Conservation (phyloP, 2,113 vertebrate genomes). For the Cairina moschata region DNA sequence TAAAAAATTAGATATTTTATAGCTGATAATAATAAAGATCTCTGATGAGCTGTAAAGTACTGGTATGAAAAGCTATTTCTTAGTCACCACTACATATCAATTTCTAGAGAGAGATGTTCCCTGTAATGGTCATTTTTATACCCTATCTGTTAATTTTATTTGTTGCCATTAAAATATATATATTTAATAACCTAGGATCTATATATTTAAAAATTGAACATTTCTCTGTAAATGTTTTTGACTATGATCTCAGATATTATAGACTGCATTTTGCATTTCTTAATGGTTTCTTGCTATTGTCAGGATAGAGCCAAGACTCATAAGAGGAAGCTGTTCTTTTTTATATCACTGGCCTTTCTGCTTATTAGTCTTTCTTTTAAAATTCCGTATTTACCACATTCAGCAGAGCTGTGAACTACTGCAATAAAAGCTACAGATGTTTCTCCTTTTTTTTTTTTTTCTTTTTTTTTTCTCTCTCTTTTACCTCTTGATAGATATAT, state of each 20-base stretch:
- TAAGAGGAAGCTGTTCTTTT: not conserved
- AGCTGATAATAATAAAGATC: constrained; percentile 45
- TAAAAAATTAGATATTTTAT: constrained; percentile 43
- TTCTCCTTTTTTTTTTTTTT: not conserved
- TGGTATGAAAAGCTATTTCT: constrained; percentile 11
- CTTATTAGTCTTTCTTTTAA: not conserved
- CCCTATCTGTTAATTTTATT: not conserved
- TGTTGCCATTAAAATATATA: not conserved
- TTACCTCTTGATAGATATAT: not conserved
- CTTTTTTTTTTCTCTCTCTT: not conserved
- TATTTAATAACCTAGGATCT: not conserved
- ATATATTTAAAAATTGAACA: constrained; percentile 1
- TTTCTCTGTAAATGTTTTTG: constrained; percentile 17
- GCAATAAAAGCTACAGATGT: constrained; percentile 38
- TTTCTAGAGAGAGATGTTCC: constrained; percentile 10
- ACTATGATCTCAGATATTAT: not conserved
- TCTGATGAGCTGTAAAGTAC: constrained; percentile 55
- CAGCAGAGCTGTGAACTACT: not conserved
- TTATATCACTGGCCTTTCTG: not conserved
- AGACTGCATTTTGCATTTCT: not conserved
- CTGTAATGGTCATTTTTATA: not conserved
- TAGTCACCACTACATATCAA: not conserved
- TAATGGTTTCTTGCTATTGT: not conserved
- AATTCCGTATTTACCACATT: not conserved
- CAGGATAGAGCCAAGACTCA: not conserved